Evolutionary conservation across 2,888 invertebrate species (phyloP).

Genomic region (Leptopilina drosophilae): DNA sequence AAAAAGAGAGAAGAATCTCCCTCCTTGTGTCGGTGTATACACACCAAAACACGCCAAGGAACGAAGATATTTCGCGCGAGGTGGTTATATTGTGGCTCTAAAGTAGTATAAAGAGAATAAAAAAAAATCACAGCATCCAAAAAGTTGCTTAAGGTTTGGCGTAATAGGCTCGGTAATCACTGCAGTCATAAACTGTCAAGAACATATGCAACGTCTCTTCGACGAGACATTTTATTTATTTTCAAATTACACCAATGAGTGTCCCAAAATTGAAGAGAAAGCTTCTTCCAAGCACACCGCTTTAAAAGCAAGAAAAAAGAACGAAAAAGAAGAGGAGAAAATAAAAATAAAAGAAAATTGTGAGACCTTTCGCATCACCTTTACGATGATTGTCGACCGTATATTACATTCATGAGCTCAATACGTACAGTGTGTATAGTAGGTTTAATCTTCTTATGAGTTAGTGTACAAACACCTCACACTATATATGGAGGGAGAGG

Average conservation of each 20-base stretch:
- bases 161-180: conserved; percentile 43
- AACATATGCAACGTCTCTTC: conserved; percentile 29
- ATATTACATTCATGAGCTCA: conserved; percentile 35
- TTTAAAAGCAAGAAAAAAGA: background rate
- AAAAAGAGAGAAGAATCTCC: background rate
- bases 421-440: conserved; percentile 38
- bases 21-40: background rate
- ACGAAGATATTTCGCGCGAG: conserved; percentile 21
- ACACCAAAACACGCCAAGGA: conserved; percentile 18
- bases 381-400: conserved; percentile 37
- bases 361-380: conserved; percentile 36
- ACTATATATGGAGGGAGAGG: conserved; percentile 59
- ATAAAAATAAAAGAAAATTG: conserved; percentile 17
- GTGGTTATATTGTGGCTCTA: conserved; percentile 16
- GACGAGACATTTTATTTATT: conserved; percentile 42
- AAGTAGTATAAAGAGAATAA: background rate
- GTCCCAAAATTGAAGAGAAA: conserved; percentile 38
- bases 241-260: conserved; percentile 35
- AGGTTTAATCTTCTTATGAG: conserved; percentile 43
- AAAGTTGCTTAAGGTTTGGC: conserved; percentile 39
- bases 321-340: background rate
- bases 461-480: conserved; percentile 39
- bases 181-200: conserved; percentile 41
- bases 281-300: conserved; percentile 13
- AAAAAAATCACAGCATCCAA: conserved; percentile 38